phyloP scores from a whole-genome alignment of 1,140 invertebrate species.

The Daktulosphaira vitifoliae region DNA sequence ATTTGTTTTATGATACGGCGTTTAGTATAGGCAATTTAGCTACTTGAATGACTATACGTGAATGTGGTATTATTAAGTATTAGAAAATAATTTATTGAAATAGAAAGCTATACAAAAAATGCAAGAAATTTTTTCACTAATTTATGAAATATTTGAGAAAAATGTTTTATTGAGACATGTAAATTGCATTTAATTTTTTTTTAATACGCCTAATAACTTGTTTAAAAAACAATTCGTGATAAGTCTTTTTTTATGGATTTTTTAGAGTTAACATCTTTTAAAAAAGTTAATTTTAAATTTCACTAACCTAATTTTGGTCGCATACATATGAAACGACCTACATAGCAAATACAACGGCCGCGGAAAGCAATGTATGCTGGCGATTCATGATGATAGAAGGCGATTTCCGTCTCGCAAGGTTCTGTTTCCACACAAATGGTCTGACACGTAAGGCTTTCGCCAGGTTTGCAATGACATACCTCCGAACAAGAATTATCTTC shows the following conservation, averaged over 20 bases:
- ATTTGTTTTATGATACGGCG: constrained; percentile 34
- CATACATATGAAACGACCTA: constrained; percentile 82
- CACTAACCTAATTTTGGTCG: constrained; percentile 67
- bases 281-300: no score
- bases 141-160: no score
- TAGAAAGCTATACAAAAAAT: no score
- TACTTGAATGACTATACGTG: not conserved
- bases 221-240: no score
- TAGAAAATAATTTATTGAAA: no score
- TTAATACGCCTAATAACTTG: no score
- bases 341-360: constrained; percentile 81
- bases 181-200: no score
- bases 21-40: constrained; percentile 27
- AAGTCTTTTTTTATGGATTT: no score
- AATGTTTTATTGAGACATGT: no score
- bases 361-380: constrained; percentile 79
- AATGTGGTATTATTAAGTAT: no score
- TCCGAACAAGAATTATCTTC: constrained; percentile 76
- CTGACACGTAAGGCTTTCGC: constrained; percentile 67
- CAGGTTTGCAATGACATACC: constrained; percentile 66
- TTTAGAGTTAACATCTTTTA: no score
- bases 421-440: constrained; percentile 74
- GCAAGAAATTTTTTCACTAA: no score
- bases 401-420: constrained; percentile 73
- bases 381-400: constrained; percentile 79